These are phyloP conservation scores for Tinea trinotella DNA, from an alignment of 2,888 invertebrate genomes.

Conservation along the genomic window DNA sequence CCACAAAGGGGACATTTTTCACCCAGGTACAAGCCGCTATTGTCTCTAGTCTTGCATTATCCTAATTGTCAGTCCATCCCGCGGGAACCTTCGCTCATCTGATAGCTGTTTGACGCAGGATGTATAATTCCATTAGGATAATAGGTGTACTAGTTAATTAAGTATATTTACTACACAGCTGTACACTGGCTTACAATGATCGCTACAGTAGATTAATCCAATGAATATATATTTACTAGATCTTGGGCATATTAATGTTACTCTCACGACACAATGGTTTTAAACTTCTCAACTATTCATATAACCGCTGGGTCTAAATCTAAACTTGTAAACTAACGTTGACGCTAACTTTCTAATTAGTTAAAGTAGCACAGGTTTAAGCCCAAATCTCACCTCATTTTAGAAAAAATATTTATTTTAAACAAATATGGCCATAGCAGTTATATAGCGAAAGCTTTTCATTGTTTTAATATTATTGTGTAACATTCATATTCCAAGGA, in stretches of 20 bases:
- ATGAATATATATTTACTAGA: background rate
- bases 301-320: conserved; percentile 16
- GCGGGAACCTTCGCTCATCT: conserved; percentile 27
- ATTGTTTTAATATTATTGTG: background rate
- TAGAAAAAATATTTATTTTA: background rate
- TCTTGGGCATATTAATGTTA: background rate
- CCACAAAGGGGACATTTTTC: conserved; percentile 26
- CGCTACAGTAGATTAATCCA: background rate
- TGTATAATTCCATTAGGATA: conserved; percentile 29
- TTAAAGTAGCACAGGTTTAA: conserved; percentile 4
- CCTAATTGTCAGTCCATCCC: conserved; percentile 43
- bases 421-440: background rate
- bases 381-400: conserved; percentile 25
- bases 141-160: conserved; percentile 28
- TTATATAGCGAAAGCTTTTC: background rate
- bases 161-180: background rate
- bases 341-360: conserved; percentile 18
- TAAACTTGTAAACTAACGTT: background rate
- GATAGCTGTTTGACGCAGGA: conserved; percentile 26
- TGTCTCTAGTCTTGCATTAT: conserved; percentile 37
- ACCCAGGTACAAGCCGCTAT: conserved; percentile 23
- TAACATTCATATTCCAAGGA: background rate
- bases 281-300: conserved; percentile 17
- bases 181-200: background rate
- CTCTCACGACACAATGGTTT: background rate